Evolutionary conservation across 1,140 invertebrate species (phyloP), one percentile per base, ranked within the genome.

Genomic region (Colletes latitarsis): DNA sequence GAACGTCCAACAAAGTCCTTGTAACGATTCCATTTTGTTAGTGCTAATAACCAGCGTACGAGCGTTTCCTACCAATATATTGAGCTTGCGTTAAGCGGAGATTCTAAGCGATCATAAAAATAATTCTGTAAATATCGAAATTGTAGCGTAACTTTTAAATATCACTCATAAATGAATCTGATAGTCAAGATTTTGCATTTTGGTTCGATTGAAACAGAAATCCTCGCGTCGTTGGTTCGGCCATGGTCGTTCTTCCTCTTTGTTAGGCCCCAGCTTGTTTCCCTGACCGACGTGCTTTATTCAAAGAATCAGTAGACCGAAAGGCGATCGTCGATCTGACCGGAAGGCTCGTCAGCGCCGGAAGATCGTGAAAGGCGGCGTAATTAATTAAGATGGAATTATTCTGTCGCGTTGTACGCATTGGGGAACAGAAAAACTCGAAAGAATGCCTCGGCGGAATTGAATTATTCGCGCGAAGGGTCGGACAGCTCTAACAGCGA

Each of bases 281-380:
- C 72, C 72, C 53, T 46, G 52, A 8, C 21, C 52, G 43, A 19
- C 5, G 52, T 52, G 68, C 52, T 67, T 58, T 80, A 68, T 60
- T 75, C 71, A 30, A 60, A 43, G 30, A 80, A 72, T 30, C 78
- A 67, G 63, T 60, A 68, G 78, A 80, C 78, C 78, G 78, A 67
- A 60, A 75, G 78, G 43, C 63, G 71, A 80, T 80, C 78, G 78
- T 80, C 78, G 60, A 80, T 80, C 78, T 75, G 72, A 68, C 78
- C 78, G 78, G 78, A 80, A 80, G 78, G 41, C 64, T 68, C 43
- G 10, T 52, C 60, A 52, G 72, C 53, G 74, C 63, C 72, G 78
- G 78, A 75, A 68, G 71, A 43, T 62, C 78, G 72, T 80, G 78
- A 67, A 75, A 67, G 71, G 21, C 52, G 63, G 52, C 57, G 63